A percentile compares a stretch with the other conserved stretches of the same genome.
These are phyloP conservation scores for Leptopilina drosophilae DNA, from an alignment of 2,888 invertebrate genomes.

Conservation along the genomic window DNA sequence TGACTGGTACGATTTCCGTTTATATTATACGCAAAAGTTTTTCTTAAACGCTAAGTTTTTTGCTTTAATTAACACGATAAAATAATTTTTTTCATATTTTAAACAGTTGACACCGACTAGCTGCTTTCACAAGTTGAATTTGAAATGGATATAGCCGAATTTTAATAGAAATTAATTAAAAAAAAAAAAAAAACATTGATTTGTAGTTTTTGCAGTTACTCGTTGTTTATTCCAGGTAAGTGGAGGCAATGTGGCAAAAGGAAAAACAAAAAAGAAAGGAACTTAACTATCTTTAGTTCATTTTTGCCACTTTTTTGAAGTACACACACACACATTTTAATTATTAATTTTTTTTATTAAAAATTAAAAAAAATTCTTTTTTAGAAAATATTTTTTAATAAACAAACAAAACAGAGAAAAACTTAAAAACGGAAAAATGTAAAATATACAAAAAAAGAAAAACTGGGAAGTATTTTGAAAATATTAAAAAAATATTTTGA, in stretches of 20 bases:
- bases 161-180: conserved; percentile 50
- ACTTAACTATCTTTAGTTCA: no score
- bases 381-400: no score
- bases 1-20: conserved; percentile 47
- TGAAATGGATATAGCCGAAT: conserved; percentile 64
- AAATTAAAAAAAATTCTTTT: no score
- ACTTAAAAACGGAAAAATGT: no score
- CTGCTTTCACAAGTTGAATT: conserved; percentile 65
- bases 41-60: conserved; percentile 14
- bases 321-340: not conserved
- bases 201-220: conserved; percentile 42
- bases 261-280: not conserved
- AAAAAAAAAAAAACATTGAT: conserved; percentile 42
- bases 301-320: not conserved
- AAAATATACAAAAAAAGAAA: no score
- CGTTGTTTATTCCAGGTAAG: conserved; percentile 34
- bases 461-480: no score
- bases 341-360: no score
- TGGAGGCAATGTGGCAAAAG: conserved; percentile 38
- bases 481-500: no score
- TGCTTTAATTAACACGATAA: conserved; percentile 34
- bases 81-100: conserved; percentile 46
- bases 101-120: conserved; percentile 58
- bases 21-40: conserved; percentile 42
- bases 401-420: no score